Evolutionary conservation across 2,888 invertebrate species (phyloP), one percentile per base, ranked within the genome.

Genomic region (Mellilla xanthometata): DNA sequence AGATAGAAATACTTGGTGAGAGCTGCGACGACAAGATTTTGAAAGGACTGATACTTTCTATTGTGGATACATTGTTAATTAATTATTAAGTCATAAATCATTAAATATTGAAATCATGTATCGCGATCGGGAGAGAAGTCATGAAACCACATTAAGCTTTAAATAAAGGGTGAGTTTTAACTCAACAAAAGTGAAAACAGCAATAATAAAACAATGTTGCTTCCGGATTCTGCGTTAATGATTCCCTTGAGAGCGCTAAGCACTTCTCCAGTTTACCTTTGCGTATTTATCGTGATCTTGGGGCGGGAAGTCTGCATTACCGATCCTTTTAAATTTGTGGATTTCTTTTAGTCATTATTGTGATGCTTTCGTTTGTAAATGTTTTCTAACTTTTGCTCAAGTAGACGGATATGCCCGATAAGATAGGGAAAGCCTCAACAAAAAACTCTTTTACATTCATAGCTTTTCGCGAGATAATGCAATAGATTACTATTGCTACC

Each of bases 201-300:
- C 43, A 34, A 65, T 62, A 62, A 61, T 55, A 58, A 62, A 67
- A 72, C 59, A 66, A 56, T 67, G 56, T 62, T 65, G 55, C 52
- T 55, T 50, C 56, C 48, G 51, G 56, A 67, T 62, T 68, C 65
- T 65, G 65, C 61, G 65, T 61, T 72, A 72, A 73, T 67, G 64
- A 67, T 57, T 52, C 65, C 48, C 60, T 32, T 42, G 56, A 49
- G 51, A 54, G 34, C 38, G 49, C 32, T 56, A 44, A 65, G 58
- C 58, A 64, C 62, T 63, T 60, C 62, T 62, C 58, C 57, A 54
- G 50, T 58, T 57, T 59, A 66, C 58, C 62, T 65, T 67, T 58
- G 52, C 52, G 59, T 61, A 65, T 69, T 68, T 65, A 72, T 68
- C 57, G 66, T 54, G 57, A 64, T 64, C 68, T 65, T 32, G 56